A percentile compares a stretch with the other conserved stretches of the same genome.
phyloP scores from a whole-genome alignment of 2,888 invertebrate species.

The Chromoteleia sp. region DNA sequence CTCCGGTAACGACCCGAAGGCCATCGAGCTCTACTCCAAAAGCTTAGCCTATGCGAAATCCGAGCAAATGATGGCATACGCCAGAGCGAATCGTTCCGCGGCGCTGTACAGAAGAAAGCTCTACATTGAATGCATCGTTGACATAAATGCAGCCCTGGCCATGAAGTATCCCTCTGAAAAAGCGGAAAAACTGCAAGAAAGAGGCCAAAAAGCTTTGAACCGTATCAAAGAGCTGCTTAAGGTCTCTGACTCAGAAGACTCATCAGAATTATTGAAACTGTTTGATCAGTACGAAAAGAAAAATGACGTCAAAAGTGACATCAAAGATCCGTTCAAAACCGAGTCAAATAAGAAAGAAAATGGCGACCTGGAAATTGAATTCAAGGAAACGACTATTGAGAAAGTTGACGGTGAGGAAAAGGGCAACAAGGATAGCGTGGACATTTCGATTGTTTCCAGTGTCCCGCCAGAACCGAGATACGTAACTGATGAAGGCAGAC shows the following conservation, averaged over 20 bases:
- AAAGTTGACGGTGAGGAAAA: slow-evolving; percentile 6
- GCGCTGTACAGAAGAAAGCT: slow-evolving; percentile 81
- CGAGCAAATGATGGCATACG: slow-evolving; percentile 79
- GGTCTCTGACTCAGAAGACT: slow-evolving; percentile 37
- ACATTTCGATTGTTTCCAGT: slow-evolving; percentile 49
- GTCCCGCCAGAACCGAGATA: slow-evolving; percentile 74
- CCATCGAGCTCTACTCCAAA: slow-evolving; percentile 81
- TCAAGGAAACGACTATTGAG: slow-evolving; percentile 15
- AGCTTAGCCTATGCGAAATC: slow-evolving; percentile 81
- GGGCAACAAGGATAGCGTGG: slow-evolving; percentile 9
- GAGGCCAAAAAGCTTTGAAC: slow-evolving; percentile 79
- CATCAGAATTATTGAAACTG: slow-evolving; percentile 35
- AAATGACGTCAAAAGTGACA: not conserved
- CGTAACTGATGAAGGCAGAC: slow-evolving; percentile 74
- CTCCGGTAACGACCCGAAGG: slow-evolving; percentile 80
- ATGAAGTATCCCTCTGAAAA: slow-evolving; percentile 82
- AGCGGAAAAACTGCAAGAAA: slow-evolving; percentile 77
- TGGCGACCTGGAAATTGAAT: not conserved
- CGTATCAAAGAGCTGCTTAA: slow-evolving; percentile 58
- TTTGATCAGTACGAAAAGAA: slow-evolving; percentile 51
- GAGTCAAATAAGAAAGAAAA: not conserved
- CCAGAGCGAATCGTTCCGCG: slow-evolving; percentile 83
- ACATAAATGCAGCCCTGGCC: slow-evolving; percentile 79
- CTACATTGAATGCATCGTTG: slow-evolving; percentile 81
- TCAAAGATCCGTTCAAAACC: not conserved